phyloP scores from a whole-genome alignment of 2,888 invertebrate species.

The Eupithecia centaureata region DNA sequence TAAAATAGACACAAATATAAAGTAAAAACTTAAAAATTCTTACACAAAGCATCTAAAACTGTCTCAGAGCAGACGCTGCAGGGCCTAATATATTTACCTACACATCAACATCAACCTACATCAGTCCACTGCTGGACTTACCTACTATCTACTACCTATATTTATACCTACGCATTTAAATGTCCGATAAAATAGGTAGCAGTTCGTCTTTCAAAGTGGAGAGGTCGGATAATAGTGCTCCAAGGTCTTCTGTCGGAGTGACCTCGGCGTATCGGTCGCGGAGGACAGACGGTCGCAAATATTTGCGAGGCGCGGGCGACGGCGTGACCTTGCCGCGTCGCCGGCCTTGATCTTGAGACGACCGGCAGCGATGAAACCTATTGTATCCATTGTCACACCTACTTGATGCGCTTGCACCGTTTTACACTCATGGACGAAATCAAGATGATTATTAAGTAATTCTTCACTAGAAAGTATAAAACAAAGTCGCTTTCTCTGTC shows the following conservation, averaged over 20 bases:
- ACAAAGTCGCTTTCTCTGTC: too few relatives aligned
- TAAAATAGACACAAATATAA: too few relatives aligned
- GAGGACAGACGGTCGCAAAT: slow-evolving; percentile 83
- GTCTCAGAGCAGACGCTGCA: too few relatives aligned
- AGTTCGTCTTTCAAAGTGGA: slow-evolving; percentile 68
- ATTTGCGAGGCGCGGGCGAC: slow-evolving; percentile 69
- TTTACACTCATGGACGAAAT: background rate
- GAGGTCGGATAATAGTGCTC: slow-evolving; percentile 79
- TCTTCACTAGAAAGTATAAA: too few relatives aligned
- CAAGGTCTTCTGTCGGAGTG: slow-evolving; percentile 80
- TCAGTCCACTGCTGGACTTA: too few relatives aligned
- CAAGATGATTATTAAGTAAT: background rate
- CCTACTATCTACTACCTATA: too few relatives aligned
- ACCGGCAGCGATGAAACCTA: slow-evolving; percentile 74
- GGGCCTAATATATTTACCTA: too few relatives aligned
- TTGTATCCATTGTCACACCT: slow-evolving; percentile 39
- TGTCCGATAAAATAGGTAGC: slow-evolving; percentile 64
- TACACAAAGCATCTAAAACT: too few relatives aligned
- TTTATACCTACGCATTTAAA: slow-evolving; percentile 39
- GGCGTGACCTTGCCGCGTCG: slow-evolving; percentile 79
- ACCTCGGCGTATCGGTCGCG: slow-evolving; percentile 84
- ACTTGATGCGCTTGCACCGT: slow-evolving; percentile 28
- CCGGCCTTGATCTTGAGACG: slow-evolving; percentile 84
- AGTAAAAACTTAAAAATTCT: too few relatives aligned
- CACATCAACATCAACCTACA: too few relatives aligned